Base-by-base conservation (phyloP, 2,797 vertebrate genomes). In the Spizella passerina region DNA sequence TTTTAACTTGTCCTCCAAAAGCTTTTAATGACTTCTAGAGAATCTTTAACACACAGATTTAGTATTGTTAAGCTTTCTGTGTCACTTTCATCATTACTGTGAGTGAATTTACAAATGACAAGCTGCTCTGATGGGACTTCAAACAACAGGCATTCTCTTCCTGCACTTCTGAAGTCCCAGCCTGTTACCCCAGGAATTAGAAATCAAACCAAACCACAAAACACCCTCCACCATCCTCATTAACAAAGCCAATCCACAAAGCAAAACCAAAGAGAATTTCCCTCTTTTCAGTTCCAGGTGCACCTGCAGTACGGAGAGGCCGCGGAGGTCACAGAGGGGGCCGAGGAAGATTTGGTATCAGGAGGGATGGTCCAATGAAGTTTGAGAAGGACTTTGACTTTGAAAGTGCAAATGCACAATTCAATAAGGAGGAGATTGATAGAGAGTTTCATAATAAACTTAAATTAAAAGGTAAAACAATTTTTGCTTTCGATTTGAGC, bases 321-420 rank as follows among this genome's bases (percentile, higher is more conserved):
- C 98, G 99, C 24, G 98, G 98, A 12, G 98, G 98, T 72, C 98
- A 99, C 94, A 98, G 98, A 94, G 99, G 99, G 46, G 99, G 99
- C 71, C 97, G 99, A 77, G 99, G 99, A 91, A 98, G 98, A 69
- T 98, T 99, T 64, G 98, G 98, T 13, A 97, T 99, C 78, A 98
- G 99, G 65, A 95, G 99, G 90, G 99, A 99, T 76, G 99, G 99
- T 43, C 98, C 99, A 34, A 99, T 99, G 98, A 99, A 99, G 97
- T 99, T 99, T 96, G 99, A 99, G 89, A 99, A 99, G 95, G 99
- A 99, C 97, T 99, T 99, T 92, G 99, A 99, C 98, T 99, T 99
- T 91, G 99, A 99, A 98, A 99, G 98, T 76, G 99, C 99, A 83
- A 99, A 99, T 59, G 99, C 99, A 11, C 99, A 99, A 78, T 99